Conservation (phyloP, 2,888 invertebrate genomes). For the Amblyjoppa proteus region DNA sequence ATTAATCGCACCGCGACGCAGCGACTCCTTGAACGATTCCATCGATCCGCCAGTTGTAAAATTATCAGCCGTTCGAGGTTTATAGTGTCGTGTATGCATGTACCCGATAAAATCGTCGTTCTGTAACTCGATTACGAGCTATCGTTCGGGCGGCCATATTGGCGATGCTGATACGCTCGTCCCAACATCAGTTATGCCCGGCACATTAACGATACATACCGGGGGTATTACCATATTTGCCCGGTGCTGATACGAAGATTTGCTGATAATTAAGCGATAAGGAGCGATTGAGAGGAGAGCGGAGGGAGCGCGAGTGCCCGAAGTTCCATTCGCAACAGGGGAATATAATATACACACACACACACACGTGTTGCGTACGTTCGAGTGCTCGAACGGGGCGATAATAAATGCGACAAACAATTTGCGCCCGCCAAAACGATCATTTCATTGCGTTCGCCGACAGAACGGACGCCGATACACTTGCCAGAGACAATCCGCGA, state of each 20-base stretch:
- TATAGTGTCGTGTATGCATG: conserved; percentile 63
- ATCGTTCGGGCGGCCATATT: conserved; percentile 74
- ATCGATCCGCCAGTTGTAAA: background rate
- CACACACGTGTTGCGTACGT: conserved; percentile 29
- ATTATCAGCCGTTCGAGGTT: conserved; percentile 17
- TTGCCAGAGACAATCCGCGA: conserved; percentile 5
- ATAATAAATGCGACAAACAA: conserved; percentile 73
- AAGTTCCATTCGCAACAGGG: conserved; percentile 13
- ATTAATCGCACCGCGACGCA: background rate
- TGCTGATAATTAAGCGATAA: conserved; percentile 83
- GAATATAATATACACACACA: conserved; percentile 3
- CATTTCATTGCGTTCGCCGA: conserved; percentile 59
- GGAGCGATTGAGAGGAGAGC: conserved; percentile 72
- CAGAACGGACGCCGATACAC: conserved; percentile 26
- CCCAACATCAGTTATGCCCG: conserved; percentile 51
- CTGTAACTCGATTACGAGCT: conserved; percentile 71
- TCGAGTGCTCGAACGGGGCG: conserved; percentile 47
- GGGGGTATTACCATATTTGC: conserved; percentile 80
- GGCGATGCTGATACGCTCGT: conserved; percentile 74
- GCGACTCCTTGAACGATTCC: conserved; percentile 9
- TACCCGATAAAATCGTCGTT: conserved; percentile 19
- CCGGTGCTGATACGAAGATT: conserved; percentile 81
- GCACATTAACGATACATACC: conserved; percentile 62
- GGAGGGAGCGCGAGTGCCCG: background rate
- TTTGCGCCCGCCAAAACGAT: conserved; percentile 62